Percentiles rank a stretch among this genome's conserved stretches.
phyloP scores from a whole-genome alignment of 2,888 invertebrate species.

The Leptinotarsa haldemani region DNA sequence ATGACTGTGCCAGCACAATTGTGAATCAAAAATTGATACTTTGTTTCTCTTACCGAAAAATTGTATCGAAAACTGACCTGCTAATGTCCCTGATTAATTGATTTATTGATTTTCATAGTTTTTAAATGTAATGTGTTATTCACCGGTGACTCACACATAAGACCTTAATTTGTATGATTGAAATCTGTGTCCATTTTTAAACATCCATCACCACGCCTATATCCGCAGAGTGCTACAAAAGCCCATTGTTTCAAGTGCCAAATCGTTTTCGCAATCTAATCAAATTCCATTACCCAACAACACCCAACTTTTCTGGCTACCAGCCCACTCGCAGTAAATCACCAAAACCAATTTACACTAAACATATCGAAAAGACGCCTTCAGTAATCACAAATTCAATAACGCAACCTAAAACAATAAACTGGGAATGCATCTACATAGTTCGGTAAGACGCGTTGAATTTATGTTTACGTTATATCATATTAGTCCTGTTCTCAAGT shows the following conservation, averaged over 20 bases:
- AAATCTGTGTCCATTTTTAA: no score
- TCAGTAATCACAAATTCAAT: background rate
- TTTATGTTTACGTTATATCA: background rate
- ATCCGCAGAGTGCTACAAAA: background rate
- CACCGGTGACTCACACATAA: no score
- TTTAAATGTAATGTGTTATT: no score
- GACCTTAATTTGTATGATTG: no score
- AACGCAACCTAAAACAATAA: background rate
- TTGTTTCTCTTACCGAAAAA: no score
- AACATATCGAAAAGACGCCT: background rate
- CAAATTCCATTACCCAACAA: background rate
- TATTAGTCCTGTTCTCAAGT: no score
- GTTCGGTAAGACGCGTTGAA: background rate
- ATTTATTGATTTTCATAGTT: no score
- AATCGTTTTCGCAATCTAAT: background rate
- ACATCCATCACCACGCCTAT: background rate
- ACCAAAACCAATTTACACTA: constrained; percentile 1
- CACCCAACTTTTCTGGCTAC: background rate
- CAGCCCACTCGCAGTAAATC: background rate
- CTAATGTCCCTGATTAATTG: no score
- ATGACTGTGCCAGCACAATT: no score
- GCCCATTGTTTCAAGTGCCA: background rate
- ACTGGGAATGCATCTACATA: background rate
- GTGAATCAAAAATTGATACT: no score
- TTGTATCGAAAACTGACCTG: no score